phyloP scores from a whole-genome alignment of 2,113 vertebrate species.

The Larimichthys crocea region DNA sequence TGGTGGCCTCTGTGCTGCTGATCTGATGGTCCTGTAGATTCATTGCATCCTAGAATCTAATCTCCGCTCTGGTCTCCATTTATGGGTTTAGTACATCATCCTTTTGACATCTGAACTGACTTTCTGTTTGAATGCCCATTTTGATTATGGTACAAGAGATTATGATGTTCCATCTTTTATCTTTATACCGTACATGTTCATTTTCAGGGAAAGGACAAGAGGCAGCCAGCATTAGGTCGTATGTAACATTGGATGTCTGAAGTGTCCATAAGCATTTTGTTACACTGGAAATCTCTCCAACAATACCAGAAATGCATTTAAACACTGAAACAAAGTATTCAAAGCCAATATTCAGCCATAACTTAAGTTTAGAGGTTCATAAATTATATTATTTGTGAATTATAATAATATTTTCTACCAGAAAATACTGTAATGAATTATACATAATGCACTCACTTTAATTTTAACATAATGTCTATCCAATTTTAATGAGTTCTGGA shows the following conservation, averaged over 20 bases:
- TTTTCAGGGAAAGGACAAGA: not conserved
- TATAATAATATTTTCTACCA: slow-evolving; percentile 27
- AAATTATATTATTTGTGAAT: slow-evolving; percentile 16
- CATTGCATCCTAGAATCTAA: slow-evolving; percentile 5
- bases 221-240: not conserved
- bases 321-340: not conserved
- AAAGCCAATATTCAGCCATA: not conserved
- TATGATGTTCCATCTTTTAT: slow-evolving; percentile 12
- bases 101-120: slow-evolving; percentile 34
- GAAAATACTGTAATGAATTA: slow-evolving; percentile 35
- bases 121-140: slow-evolving; percentile 29
- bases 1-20: not conserved
- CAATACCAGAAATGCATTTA: fast-evolving
- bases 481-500: slow-evolving; percentile 6
- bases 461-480: slow-evolving; percentile 31
- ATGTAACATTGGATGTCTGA: not conserved
- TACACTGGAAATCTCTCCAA: not conserved
- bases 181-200: slow-evolving; percentile 1
- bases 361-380: slow-evolving; percentile 8
- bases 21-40: slow-evolving; percentile 10
- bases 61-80: not conserved
- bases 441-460: slow-evolving; percentile 21
- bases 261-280: not conserved
- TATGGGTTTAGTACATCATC: slow-evolving; percentile 17
- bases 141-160: slow-evolving; percentile 28